Conservation (phyloP, 2,888 invertebrate species). For the Thecophora atra region DNA sequence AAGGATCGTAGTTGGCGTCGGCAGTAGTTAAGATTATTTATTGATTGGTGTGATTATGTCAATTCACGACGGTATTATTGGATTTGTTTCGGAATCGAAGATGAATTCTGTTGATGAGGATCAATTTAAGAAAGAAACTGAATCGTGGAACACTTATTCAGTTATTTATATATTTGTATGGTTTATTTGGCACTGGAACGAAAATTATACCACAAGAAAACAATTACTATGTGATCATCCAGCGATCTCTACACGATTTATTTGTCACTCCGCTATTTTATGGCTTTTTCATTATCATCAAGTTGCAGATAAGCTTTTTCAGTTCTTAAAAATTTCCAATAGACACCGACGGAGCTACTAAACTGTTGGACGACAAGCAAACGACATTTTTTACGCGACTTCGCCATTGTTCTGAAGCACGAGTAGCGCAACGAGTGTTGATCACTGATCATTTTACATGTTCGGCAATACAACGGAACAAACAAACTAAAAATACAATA, state of each 20-base stretch:
- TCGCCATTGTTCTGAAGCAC: no score
- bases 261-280: no score
- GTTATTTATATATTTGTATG: no score
- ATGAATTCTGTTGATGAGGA: background rate
- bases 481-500: slow-evolving; percentile 41
- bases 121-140: no score
- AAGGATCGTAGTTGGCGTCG: background rate
- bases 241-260: no score
- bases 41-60: slow-evolving; percentile 29
- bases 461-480: background rate
- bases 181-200: no score
- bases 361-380: background rate
- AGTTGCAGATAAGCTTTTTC: background rate
- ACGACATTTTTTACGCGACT: no score
- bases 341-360: background rate
- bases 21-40: background rate
- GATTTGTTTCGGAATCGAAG: background rate
- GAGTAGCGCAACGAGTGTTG: background rate
- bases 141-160: no score
- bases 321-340: background rate
- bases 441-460: slow-evolving; percentile 20
- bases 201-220: no score
- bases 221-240: background rate
- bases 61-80: background rate
- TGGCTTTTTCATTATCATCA: no score